Evolutionary conservation across 2,113 vertebrate genomes (phyloP).

Genomic region (Numida meleagris): DNA sequence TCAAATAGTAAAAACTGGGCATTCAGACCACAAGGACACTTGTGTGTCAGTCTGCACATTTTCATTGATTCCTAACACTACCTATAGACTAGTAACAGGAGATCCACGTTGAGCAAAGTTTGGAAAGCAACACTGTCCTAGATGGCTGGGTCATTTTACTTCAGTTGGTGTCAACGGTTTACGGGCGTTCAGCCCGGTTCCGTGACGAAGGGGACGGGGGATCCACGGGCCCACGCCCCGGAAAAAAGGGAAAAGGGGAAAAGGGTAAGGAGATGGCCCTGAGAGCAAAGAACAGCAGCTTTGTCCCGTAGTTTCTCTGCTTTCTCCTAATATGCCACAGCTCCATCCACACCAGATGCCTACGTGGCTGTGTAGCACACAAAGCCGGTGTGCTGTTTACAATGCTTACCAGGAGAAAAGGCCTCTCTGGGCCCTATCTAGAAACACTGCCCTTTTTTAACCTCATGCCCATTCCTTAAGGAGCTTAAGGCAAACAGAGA

Average conservation of each 20-base stretch:
- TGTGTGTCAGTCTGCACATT: background rate
- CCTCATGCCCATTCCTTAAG: background rate
- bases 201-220: too few relatives aligned
- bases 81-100: background rate
- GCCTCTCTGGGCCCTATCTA: background rate
- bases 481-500: background rate
- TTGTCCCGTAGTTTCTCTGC: background rate
- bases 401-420: background rate
- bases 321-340: background rate
- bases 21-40: background rate
- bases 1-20: background rate
- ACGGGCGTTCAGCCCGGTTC: too few relatives aligned
- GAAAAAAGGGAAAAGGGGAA: too few relatives aligned
- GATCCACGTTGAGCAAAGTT: background rate
- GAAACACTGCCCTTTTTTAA: background rate
- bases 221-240: too few relatives aligned
- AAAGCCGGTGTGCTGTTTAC: background rate
- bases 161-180: too few relatives aligned
- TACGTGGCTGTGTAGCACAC: fast-evolving
- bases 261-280: too few relatives aligned
- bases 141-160: background rate
- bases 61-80: background rate
- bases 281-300: too few relatives aligned
- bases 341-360: background rate
- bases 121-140: background rate